Evolutionary conservation across 2,888 invertebrate species (phyloP).

Genomic region (Hesperia comma): DNA sequence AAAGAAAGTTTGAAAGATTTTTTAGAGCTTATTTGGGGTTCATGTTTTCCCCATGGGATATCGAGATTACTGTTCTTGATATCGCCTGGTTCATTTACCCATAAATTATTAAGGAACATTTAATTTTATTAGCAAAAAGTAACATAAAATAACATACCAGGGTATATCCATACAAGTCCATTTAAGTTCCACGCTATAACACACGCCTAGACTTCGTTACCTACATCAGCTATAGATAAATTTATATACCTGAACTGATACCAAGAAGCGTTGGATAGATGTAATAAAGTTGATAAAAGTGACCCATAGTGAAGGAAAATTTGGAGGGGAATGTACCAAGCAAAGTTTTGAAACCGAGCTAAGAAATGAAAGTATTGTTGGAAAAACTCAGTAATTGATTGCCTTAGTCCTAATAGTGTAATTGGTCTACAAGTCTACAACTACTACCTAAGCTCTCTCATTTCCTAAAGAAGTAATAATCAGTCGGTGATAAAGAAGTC

Average conservation of each 20-base stretch:
- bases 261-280: neutral
- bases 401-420: no score
- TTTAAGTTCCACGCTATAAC: neutral
- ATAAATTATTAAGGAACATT: no score
- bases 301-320: neutral
- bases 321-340: neutral
- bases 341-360: neutral
- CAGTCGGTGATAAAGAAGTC: no score
- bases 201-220: slow-evolving; percentile 69
- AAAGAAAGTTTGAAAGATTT: no score
- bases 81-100: no score
- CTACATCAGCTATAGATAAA: slow-evolving; percentile 46
- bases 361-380: neutral
- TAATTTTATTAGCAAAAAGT: neutral
- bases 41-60: no score
- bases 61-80: no score
- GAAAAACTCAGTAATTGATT: no score
- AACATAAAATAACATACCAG: neutral
- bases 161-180: slow-evolving; percentile 50
- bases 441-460: no score
- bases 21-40: no score
- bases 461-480: no score
- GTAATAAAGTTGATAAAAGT: neutral
- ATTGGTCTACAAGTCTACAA: no score
- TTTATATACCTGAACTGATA: slow-evolving; percentile 32